These are phyloP conservation scores for Tupaia tana DNA, from an alignment of 2,113 vertebrate species.

Conservation along the genomic window DNA sequence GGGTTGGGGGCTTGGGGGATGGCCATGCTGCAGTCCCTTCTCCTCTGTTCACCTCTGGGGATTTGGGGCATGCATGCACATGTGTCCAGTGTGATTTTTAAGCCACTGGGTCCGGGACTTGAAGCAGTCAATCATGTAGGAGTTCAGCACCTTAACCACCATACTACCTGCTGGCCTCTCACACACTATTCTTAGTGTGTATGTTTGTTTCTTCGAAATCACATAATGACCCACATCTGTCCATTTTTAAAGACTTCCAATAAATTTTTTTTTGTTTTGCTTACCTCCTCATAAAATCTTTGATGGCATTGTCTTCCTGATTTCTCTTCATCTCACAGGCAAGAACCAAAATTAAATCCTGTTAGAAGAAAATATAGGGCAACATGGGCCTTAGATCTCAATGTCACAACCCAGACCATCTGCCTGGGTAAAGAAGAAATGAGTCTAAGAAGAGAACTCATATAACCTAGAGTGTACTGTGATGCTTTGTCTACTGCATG, in stretches of 20 bases:
- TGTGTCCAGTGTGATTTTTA: no score
- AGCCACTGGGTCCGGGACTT: no score
- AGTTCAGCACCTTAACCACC: no score
- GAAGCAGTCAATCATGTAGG: no score
- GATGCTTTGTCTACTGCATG: background rate
- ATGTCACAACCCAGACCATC: background rate
- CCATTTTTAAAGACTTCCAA: constrained; percentile 44
- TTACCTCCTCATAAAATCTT: background rate
- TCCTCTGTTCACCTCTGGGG: no score
- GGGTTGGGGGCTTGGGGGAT: no score
- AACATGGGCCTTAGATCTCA: background rate
- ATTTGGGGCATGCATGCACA: no score
- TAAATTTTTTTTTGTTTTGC: constrained; percentile 35
- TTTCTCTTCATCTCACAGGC: constrained; percentile 1
- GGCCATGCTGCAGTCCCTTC: no score
- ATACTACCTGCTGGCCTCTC: no score
- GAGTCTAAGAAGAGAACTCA: background rate
- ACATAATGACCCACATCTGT: background rate
- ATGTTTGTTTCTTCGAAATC: background rate
- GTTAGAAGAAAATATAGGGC: background rate
- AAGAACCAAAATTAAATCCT: constrained; percentile 12
- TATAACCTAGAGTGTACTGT: background rate
- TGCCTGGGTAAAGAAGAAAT: background rate
- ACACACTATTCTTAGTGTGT: no score
- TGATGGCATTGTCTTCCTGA: background rate